A percentile compares a stretch with the other conserved stretches of the same genome.
phyloP scores from a whole-genome alignment of 2,113 vertebrate species.

The Equus quagga region DNA sequence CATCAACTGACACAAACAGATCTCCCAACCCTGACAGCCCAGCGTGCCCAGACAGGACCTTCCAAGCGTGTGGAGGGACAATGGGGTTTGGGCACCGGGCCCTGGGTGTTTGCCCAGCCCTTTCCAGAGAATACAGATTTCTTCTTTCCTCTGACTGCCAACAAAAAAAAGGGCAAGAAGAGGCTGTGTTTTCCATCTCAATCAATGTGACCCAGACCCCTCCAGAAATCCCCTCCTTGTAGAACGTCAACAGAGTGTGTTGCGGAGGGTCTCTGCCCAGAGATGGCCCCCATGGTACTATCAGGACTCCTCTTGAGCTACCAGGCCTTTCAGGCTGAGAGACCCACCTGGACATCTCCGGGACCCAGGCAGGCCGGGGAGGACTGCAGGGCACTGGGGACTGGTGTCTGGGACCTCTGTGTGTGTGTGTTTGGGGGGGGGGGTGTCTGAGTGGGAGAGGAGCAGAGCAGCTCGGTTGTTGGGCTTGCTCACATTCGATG shows the following conservation, averaged over 20 bases:
- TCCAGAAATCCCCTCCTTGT: not conserved
- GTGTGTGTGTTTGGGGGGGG: not conserved
- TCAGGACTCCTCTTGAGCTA: not conserved
- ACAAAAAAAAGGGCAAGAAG: not conserved
- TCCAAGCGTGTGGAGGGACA: too few species aligned
- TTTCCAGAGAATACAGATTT: not conserved
- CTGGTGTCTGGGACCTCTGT: not conserved
- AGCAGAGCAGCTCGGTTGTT: fast-evolving
- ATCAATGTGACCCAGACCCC: not conserved
- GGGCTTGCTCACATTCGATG: not conserved
- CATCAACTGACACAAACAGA: too few species aligned
- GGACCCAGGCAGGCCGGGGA: not conserved
- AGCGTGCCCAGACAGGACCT: not conserved
- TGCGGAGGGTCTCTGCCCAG: not conserved
- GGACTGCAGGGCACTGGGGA: not conserved
- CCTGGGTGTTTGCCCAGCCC: not conserved
- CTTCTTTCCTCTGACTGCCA: not conserved
- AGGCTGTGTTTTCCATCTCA: not conserved
- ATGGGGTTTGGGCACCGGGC: not conserved
- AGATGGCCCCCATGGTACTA: not conserved
- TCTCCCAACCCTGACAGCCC: not conserved
- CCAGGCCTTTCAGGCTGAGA: not conserved
- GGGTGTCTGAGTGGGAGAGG: not conserved
- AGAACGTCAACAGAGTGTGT: too few species aligned
- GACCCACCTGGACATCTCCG: not conserved